These are phyloP conservation scores for Euura saliciscinereae DNA, from an alignment of 1,140 invertebrate species.

Conservation along the genomic window DNA sequence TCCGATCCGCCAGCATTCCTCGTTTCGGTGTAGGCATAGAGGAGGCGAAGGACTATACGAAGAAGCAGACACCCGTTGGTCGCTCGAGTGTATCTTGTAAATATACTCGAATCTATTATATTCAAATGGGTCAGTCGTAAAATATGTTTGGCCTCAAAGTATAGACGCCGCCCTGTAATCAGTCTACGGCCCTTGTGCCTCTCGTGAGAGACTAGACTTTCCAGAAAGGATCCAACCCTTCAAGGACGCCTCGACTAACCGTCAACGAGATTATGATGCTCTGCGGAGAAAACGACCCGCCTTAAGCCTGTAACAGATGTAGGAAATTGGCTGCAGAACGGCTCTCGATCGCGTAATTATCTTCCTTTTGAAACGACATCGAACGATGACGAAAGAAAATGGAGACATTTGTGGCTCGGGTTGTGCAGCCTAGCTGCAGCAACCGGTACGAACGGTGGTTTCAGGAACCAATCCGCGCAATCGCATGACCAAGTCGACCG, in stretches of 20 bases:
- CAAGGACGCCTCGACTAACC: too few species aligned
- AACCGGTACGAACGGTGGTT: neutral
- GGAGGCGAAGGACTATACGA: too few species aligned
- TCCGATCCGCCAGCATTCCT: constrained; percentile 1
- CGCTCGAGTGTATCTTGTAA: neutral
- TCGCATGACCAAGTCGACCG: neutral
- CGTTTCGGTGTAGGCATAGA: neutral
- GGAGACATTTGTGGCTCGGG: too few species aligned
- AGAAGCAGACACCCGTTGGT: too few species aligned
- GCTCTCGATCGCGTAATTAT: too few species aligned
- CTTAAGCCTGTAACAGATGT: too few species aligned
- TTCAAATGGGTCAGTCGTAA: neutral
- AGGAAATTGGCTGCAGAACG: too few species aligned
- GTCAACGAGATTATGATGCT: too few species aligned
- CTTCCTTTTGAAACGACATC: too few species aligned
- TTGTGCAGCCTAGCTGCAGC: too few species aligned
- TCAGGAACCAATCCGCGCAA: neutral
- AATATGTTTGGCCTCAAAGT: neutral
- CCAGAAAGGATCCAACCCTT: neutral
- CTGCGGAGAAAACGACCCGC: too few species aligned
- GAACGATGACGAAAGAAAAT: too few species aligned
- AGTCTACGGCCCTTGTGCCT: neutral
- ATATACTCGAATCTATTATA: neutral
- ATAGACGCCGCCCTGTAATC: neutral
- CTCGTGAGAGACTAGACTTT: neutral